Evolutionary conservation across 1,140 invertebrate species (phyloP).

Genomic region (Drosophila saltans): DNA sequence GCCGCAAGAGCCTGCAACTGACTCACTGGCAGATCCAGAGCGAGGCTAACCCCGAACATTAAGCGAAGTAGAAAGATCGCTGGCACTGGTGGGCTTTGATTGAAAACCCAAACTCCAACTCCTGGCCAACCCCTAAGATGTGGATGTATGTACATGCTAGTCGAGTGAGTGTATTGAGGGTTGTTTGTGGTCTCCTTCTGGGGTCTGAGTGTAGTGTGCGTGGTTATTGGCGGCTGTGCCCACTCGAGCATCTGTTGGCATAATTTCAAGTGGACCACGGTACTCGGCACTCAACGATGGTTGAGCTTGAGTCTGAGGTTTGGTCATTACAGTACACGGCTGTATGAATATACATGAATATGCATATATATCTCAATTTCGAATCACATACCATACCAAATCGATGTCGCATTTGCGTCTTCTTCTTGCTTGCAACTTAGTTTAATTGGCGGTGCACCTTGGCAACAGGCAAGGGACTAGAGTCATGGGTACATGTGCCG

Average conservation of each 20-base stretch:
- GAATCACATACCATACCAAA: conserved; percentile 1
- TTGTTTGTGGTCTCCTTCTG: conserved; percentile 29
- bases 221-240: conserved; percentile 31
- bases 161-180: conserved; percentile 1
- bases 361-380: conserved; percentile 15
- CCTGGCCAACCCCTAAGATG: conserved; percentile 13
- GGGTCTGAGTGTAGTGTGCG: conserved; percentile 26
- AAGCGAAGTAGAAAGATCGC: conserved; percentile 25
- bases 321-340: background rate
- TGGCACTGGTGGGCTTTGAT: conserved; percentile 6
- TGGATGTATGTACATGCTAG: background rate
- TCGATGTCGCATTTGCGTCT: conserved; percentile 7
- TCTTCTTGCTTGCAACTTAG: background rate
- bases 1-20: conserved; percentile 1
- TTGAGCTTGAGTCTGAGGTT: conserved; percentile 8
- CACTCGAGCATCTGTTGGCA: conserved; percentile 27
- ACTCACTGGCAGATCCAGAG: conserved; percentile 18
- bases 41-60: conserved; percentile 2
- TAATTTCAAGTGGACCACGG: conserved; percentile 32
- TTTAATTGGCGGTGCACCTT: conserved; percentile 25
- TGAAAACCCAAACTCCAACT: background rate
- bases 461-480: conserved; percentile 3
- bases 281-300: conserved; percentile 13
- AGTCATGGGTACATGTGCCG: background rate
- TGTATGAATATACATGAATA: background rate